Percentiles rank a stretch among this genome's conserved stretches.
Evolutionary conservation across 2,888 invertebrate species (phyloP).

Genomic region (Pandemis heparana): DNA sequence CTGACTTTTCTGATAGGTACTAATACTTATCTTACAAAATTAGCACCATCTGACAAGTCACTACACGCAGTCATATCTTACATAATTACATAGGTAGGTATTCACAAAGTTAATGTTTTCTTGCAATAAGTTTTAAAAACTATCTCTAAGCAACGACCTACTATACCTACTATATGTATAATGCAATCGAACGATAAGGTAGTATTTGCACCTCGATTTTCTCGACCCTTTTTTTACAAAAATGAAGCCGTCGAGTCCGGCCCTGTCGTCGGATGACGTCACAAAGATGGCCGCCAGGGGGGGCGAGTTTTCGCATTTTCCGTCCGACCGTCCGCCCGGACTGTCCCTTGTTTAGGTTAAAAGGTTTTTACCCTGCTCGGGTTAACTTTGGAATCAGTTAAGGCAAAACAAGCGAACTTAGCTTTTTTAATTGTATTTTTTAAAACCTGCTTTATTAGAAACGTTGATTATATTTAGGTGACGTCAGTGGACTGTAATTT

Average conservation of each 20-base stretch:
- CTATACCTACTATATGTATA: no score
- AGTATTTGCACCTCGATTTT: not conserved
- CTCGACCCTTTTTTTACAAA: conserved; percentile 14
- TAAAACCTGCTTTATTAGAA: not conserved
- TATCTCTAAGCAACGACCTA: no score
- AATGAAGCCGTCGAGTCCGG: conserved; percentile 62
- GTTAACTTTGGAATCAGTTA: not conserved
- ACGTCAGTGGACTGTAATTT: no score
- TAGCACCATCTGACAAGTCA: no score
- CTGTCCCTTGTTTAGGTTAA: conserved; percentile 51
- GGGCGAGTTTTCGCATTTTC: conserved; percentile 83
- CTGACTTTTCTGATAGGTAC: no score
- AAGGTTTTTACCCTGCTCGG: conserved; percentile 17
- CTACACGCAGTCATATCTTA: no score
- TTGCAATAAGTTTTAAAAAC: no score
- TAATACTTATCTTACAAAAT: no score
- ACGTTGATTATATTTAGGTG: no score
- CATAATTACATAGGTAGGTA: no score
- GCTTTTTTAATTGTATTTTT: not conserved
- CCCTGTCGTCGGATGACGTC: conserved; percentile 72
- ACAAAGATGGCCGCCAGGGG: conserved; percentile 78
- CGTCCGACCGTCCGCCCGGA: conserved; percentile 63
- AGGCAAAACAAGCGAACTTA: not conserved
- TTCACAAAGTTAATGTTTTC: no score
- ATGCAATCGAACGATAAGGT: no score